Percentiles rank a stretch among this genome's conserved stretches.
Conservation (phyloP, 1,140 invertebrate species). For the Vanessa tameamea region DNA sequence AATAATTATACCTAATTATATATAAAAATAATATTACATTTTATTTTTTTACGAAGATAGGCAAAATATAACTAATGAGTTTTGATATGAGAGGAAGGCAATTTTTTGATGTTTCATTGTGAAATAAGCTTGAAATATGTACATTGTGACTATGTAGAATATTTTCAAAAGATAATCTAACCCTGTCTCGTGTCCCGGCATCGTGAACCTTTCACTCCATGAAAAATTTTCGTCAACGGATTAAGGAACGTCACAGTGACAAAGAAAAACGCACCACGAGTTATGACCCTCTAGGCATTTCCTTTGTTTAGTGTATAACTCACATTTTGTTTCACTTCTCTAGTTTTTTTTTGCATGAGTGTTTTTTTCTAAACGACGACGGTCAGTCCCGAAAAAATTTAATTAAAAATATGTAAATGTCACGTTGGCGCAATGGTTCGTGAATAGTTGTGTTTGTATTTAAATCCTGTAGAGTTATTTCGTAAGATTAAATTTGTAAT, state of each 20-base stretch:
- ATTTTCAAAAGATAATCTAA: slow-evolving; percentile 1
- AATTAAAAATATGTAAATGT: background rate
- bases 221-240: slow-evolving; percentile 50
- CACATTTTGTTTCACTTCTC: slow-evolving; percentile 44
- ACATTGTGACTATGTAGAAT: background rate
- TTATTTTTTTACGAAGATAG: too few relatives aligned
- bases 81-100: too few relatives aligned
- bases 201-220: slow-evolving; percentile 26
- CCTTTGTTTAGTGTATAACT: slow-evolving; percentile 61
- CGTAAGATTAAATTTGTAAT: too few relatives aligned
- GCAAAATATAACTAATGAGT: too few relatives aligned
- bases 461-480: too few relatives aligned
- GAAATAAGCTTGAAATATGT: background rate
- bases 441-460: too few relatives aligned
- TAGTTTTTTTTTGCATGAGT: background rate
- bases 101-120: slow-evolving; percentile 12
- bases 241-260: slow-evolving; percentile 59
- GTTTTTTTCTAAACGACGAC: background rate
- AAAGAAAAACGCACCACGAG: slow-evolving; percentile 59
- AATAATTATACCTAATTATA: too few relatives aligned
- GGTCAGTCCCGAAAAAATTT: background rate
- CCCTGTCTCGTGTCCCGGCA: slow-evolving; percentile 4
- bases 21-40: too few relatives aligned
- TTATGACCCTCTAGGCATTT: slow-evolving; percentile 62
- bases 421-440: too few relatives aligned